Evolutionary conservation across 2,888 invertebrate genomes (phyloP).

Genomic region (Byasa hedistus): DNA sequence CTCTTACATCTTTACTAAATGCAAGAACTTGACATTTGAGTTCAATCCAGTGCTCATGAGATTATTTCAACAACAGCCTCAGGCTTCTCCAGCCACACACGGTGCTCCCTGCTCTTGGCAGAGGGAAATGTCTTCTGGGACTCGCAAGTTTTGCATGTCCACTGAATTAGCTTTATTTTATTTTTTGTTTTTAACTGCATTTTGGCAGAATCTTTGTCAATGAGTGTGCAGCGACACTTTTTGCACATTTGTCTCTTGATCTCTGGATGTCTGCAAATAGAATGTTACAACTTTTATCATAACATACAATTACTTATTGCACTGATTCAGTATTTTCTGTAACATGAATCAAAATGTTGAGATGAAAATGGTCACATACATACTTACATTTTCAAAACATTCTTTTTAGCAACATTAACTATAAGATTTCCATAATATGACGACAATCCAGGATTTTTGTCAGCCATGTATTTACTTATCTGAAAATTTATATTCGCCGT

Average conservation of each 20-base stretch:
- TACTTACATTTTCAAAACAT: conserved; percentile 80
- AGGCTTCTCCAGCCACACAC: conserved; percentile 75
- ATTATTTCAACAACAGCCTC: conserved; percentile 73
- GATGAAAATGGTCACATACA: conserved; percentile 35
- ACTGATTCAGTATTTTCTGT: neutral
- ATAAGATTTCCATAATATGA: conserved; percentile 79
- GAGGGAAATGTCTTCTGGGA: conserved; percentile 50
- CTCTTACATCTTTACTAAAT: too few species aligned
- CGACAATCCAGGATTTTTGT: conserved; percentile 61
- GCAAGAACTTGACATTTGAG: too few species aligned
- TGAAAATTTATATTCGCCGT: conserved; percentile 44
- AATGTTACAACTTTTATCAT: too few species aligned
- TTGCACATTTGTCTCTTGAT: conserved; percentile 81
- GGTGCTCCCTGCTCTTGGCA: conserved; percentile 57
- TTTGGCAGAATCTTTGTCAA: conserved; percentile 73
- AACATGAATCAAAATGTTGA: neutral
- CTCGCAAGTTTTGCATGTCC: conserved; percentile 68
- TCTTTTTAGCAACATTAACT: conserved; percentile 79
- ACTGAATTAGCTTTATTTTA: conserved; percentile 63
- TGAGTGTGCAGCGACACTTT: conserved; percentile 76
- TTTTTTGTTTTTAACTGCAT: conserved; percentile 71
- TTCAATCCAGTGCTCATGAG: conserved; percentile 23
- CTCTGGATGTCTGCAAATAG: conserved; percentile 74
- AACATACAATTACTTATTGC: neutral
- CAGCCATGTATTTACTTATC: conserved; percentile 74